phyloP scores from a whole-genome alignment of 53 echinoderm and acorn worm species.

The Holothuria leucospilota region DNA sequence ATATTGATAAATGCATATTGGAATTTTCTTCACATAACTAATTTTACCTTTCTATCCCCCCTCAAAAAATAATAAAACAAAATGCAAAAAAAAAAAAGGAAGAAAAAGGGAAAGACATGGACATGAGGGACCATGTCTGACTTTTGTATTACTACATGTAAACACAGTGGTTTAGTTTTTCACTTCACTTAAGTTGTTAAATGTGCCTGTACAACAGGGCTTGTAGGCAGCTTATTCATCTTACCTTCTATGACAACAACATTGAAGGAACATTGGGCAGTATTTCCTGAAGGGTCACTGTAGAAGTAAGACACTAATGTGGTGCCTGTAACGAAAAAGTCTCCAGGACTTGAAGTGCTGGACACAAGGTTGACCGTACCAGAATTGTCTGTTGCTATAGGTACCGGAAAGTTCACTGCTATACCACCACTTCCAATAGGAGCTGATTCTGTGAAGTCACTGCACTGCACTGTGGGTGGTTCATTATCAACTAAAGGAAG shows the following conservation, averaged over 20 bases:
- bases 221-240: neutral
- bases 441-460: conserved; percentile 22
- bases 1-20: too few relatives aligned
- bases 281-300: conserved; percentile 44
- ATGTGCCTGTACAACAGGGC: too few relatives aligned
- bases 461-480: conserved; percentile 13
- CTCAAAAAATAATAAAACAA: too few relatives aligned
- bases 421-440: conserved; percentile 15
- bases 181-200: too few relatives aligned
- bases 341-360: conserved; percentile 38
- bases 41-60: too few relatives aligned
- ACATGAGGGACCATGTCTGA: too few relatives aligned
- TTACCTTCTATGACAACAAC: conserved; percentile 47
- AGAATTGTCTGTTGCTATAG: conserved; percentile 25
- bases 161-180: too few relatives aligned
- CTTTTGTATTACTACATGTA: too few relatives aligned
- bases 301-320: conserved; percentile 53
- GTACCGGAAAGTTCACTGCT: conserved; percentile 23
- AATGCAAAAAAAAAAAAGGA: too few relatives aligned
- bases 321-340: conserved; percentile 18
- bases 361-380: neutral
- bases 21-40: too few relatives aligned
- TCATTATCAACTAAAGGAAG: neutral
- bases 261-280: conserved; percentile 43
- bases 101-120: too few relatives aligned